A percentile compares a stretch with the other conserved stretches of the same genome.
phyloP scores from a whole-genome alignment of 2,888 invertebrate genomes.

The Periphyllus acericola region DNA sequence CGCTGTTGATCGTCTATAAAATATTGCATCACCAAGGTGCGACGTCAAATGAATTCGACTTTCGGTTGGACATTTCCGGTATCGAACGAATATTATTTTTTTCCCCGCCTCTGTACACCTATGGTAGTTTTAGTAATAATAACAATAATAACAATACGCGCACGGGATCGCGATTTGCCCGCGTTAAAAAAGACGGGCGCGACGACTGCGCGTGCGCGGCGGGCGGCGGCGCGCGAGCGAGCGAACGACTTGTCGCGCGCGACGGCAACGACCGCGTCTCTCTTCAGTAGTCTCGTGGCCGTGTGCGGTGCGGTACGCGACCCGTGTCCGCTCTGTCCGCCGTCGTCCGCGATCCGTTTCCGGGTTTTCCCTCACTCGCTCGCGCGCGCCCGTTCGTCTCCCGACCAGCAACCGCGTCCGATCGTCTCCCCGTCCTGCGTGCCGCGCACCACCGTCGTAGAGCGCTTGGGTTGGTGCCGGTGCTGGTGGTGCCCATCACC shows the following conservation, averaged over 20 bases:
- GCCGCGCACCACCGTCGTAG: background rate
- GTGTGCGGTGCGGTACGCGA: constrained; percentile 25
- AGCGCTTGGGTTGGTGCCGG: background rate
- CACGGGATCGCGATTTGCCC: background rate
- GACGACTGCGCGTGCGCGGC: constrained; percentile 21
- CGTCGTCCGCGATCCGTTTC: background rate
- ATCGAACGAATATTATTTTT: too few species aligned
- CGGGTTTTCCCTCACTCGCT: background rate
- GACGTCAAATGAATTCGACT: too few species aligned
- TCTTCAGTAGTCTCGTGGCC: constrained; percentile 50
- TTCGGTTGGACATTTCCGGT: too few species aligned
- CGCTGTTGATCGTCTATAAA: too few species aligned
- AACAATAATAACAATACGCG: too few species aligned
- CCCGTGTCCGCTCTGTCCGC: background rate
- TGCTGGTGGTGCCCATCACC: background rate
- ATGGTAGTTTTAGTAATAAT: too few species aligned
- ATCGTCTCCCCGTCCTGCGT: background rate
- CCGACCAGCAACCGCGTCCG: too few species aligned
- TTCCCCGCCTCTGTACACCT: too few species aligned
- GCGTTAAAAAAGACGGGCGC: background rate
- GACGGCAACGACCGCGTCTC: background rate
- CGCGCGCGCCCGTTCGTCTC: background rate
- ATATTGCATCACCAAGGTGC: too few species aligned
- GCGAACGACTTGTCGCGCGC: constrained; percentile 48
- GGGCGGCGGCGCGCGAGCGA: background rate